A percentile compares a stretch with the other conserved stretches of the same genome.
These are phyloP conservation scores for Syngnathus rostellatus DNA, from an alignment of 2,797 vertebrate genomes.

Conservation along the genomic window DNA sequence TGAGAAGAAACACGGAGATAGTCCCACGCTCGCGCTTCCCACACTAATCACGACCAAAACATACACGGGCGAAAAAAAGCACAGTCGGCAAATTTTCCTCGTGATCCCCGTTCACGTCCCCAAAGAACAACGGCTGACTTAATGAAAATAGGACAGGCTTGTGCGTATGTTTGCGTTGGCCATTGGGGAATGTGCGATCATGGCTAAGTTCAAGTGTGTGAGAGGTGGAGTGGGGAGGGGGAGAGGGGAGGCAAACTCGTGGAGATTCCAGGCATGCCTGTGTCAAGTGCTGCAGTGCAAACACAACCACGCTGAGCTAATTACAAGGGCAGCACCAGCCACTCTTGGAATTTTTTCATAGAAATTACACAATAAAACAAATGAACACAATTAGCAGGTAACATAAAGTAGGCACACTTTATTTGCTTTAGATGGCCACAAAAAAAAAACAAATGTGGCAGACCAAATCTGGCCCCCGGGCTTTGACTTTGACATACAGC, in stretches of 20 bases:
- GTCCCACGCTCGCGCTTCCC: background rate
- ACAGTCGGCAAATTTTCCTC: background rate
- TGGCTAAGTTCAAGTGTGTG: conserved; percentile 34
- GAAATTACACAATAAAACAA: too few relatives aligned
- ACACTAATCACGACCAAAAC: conserved; percentile 1
- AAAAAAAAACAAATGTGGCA: background rate
- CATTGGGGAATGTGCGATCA: conserved; percentile 45
- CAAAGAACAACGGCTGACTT: conserved; percentile 27
- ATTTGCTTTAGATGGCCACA: background rate
- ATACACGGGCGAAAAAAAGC: background rate
- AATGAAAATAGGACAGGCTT: conserved; percentile 45
- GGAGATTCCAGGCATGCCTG: conserved; percentile 67
- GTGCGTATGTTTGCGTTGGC: conserved; percentile 9
- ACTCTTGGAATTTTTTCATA: background rate
- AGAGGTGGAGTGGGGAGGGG: conserved; percentile 1
- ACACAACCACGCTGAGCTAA: conserved; percentile 31
- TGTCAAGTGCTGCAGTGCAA: conserved; percentile 45
- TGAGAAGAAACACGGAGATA: background rate
- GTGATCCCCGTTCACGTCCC: conserved; percentile 28
- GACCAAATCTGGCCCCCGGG: background rate
- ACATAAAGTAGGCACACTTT: too few relatives aligned
- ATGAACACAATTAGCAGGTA: too few relatives aligned
- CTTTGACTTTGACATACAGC: background rate
- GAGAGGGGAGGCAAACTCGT: conserved; percentile 45
- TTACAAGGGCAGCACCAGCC: conserved; percentile 20